Base-by-base conservation (phyloP, 2,888 invertebrate genomes). In the Pediacus dermestoides region DNA sequence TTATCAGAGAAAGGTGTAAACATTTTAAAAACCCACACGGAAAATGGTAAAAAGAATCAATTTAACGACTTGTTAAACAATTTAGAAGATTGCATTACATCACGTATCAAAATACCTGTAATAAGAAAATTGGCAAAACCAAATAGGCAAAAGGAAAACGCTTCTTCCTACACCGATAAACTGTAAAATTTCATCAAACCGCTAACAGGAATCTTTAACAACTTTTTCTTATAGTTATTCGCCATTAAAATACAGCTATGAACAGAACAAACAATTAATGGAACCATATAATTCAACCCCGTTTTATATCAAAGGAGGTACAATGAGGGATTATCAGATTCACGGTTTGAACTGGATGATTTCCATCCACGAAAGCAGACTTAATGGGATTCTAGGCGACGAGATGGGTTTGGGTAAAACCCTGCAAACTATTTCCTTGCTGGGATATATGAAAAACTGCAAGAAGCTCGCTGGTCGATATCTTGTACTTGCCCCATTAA, bases 391-490 rank as follows among this genome's bases (percentile, higher is more conserved):
- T 50, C 71, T 99, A 46, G 99, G 99, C 26, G 99, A 99, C 74
- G 97, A 99, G 72, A 99, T 99, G 99, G 97, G 99, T 75, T 75
- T 99, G 9, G 99, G 99, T 36, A 99, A 99, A 77, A 99, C 99
- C 0, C 72, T 99, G 15, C 99, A 99, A 70, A 99, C 99, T 0
- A 99, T 99, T 48, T 94, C 99, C 0, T 72, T 99, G 23, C 74
- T 99, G 26, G 95, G 95, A 38, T 99, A 96, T 67, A 91, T 99
- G 85, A 99, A 99, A 65, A 90, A 97, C 72, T 84, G 77, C 62
- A 83, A 89, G 58, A 94, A 84, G 71, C 85, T 88, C 53, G 81
- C 87, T 18, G 92, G 95, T 0, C 99, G 99, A 1, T 97, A 99
- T 66, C 89, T 99, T 70, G 94, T 99, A 2, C 96, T 99, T 60